Base-by-base conservation (phyloP, 2,113 vertebrate species). In the Tor tambroides region DNA sequence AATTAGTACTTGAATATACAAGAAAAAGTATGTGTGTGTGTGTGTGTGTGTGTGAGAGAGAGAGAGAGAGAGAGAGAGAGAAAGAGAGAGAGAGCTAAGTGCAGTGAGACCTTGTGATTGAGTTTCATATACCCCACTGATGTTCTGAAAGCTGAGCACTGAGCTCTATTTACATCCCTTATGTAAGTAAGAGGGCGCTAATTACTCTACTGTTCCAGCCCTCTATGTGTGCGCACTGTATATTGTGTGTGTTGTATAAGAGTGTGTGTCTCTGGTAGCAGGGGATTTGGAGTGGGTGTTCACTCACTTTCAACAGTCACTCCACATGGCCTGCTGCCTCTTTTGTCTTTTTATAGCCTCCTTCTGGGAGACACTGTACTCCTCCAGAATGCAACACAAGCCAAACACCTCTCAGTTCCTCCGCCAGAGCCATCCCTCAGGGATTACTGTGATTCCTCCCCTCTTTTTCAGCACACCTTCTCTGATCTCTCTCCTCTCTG, bases 331-430 rank as follows among this genome's bases (percentile, higher is more conserved):
- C 93, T 94, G 91, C 92, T 94, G 93, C 93, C 94, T 94, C 93
- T 93, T 94, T 94, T 94, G 94, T 94, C 94, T 95, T 95, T 95
- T 95, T 94, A 95, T 95, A 95, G 94, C 93, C 90, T 94, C 92
- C 92, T 93, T 94, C 93, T 92, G 92, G 92, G 93, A 94, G 93
- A 93, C 87, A 79, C 92, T 92, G 88, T 90, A 75, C 92, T 93
- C 94, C 94, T 92, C 91, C 92, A 89, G 93, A 93, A 93, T 91
- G 91, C 92, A 93, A 92, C 93, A 89, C 90, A 90, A 94, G 93
- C 94, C 94, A 94, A 94, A 93, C 93, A 94, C 92, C 91, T 92
- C 94, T 95, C 92, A 94, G 95, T 95, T 94, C 94, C 93, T 94
- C 89, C 63, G 92, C 94, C 94, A 95, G 93, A 93, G 90, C 91